phyloP scores from a whole-genome alignment of 2,888 invertebrate genomes.

The Gisinianus flammeolus region DNA sequence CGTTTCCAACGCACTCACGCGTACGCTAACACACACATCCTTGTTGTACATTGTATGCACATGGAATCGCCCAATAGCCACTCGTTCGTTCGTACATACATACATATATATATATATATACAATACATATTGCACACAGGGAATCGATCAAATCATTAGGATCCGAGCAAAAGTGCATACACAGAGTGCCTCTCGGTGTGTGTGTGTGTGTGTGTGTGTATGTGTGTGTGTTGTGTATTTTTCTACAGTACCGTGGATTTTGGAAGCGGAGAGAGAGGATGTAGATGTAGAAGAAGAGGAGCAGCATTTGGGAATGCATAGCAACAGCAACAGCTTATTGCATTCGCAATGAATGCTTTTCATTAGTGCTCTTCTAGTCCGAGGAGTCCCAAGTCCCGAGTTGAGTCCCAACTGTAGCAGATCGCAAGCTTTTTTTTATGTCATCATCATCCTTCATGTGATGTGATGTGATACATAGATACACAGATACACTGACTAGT shows the following conservation, averaged over 20 bases:
- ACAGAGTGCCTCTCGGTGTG: not conserved
- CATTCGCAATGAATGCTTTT: conserved; percentile 11
- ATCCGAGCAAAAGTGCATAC: not conserved
- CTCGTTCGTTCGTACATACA: no score
- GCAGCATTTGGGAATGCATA: not conserved
- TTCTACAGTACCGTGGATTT: not conserved
- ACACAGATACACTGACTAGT: not conserved
- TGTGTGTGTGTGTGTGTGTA: not conserved
- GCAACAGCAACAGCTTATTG: not conserved
- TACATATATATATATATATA: no score
- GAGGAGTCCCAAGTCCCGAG: not conserved
- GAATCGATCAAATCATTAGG: not conserved
- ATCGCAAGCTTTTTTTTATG: conserved; percentile 1
- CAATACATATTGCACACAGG: conserved; percentile 4
- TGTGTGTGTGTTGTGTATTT: not conserved
- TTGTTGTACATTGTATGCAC: not conserved
- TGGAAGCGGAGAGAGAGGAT: not conserved
- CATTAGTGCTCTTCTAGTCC: not conserved
- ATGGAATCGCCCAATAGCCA: no score
- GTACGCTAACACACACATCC: not conserved
- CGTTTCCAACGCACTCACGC: conserved; percentile 15
- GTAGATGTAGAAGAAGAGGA: no score
- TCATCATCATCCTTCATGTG: not conserved
- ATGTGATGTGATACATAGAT: not conserved
- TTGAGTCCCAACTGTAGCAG: not conserved